Base-by-base conservation (phyloP, 2,797 vertebrate species). In the Sphenopsis melanotis region DNA sequence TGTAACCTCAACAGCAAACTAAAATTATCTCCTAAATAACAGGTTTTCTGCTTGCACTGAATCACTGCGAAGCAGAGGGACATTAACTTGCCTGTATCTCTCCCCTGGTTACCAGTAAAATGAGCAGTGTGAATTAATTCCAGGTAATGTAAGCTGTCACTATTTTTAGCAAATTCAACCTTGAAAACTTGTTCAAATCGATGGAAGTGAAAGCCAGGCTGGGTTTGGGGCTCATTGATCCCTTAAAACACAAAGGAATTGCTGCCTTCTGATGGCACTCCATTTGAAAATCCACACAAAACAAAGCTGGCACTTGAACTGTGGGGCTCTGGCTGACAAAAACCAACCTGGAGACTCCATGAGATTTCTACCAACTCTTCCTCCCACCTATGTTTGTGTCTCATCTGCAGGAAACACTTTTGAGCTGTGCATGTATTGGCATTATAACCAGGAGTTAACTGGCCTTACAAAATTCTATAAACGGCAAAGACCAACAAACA, bases 11-110 rank as follows among this genome's bases (percentile, higher is more conserved):
- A 88, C 2, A 1, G 92, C 78, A 96, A 97, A 85, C 89, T 92
- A 92, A 97, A 98, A 97, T 97, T 97, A 97, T 97, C 97, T 97
- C 91, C 96, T 97, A 97, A 98, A 96, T 96, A 97, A 97, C 92
- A 96, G 88, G 96, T 96, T 96, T 96, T 93, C 92, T 82, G 96
- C 88, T 96, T 94, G 83, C 91, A 82, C 96, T 97, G 96, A 97
- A 95, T 97, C 97, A 97, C 65, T 95, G 87, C 83, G 72, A 60
- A 96, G 87, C 83, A 59, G 75, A 94, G 79, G 85, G 53, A 85
- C 72, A 93, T 94, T 97, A 97, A 95, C 86, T 97, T 92, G 76
- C 53, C 61, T 55, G 30, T 95, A 95, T 96, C 78, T 94, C 97
- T 97, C 97, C 96, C 96, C 61, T 81, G 93, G 94, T 93, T 98